Percentiles rank a stretch among this genome's conserved stretches.
These are phyloP conservation scores for Kryptopterus vitreolus DNA, from an alignment of 2,797 vertebrate genomes.

Conservation along the genomic window DNA sequence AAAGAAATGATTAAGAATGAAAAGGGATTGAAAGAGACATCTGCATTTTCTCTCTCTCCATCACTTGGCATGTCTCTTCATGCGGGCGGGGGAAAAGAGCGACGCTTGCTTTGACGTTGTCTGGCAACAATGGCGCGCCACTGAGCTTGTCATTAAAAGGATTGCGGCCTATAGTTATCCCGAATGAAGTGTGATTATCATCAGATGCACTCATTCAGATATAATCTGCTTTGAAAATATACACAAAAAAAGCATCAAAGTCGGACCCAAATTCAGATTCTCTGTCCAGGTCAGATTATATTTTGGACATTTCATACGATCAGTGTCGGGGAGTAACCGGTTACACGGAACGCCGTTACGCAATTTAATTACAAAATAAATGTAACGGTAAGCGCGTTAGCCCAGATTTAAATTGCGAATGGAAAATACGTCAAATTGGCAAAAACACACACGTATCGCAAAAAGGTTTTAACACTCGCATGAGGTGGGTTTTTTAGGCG, in stretches of 20 bases:
- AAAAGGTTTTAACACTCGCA: too few species aligned
- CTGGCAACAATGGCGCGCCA: not conserved
- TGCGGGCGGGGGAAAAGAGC: not conserved
- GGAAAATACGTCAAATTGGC: too few species aligned
- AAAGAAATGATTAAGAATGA: not conserved
- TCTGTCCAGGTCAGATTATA: conserved; percentile 6
- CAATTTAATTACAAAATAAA: too few species aligned
- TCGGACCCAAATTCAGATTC: conserved; percentile 6
- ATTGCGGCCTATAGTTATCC: not conserved
- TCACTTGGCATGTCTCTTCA: not conserved
- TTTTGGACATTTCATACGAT: conserved; percentile 17
- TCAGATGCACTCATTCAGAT: not conserved
- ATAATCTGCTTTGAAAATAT: not conserved
- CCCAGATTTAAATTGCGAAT: too few species aligned
- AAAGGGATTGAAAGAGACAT: not conserved
- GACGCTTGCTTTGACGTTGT: not conserved
- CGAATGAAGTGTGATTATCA: conserved; percentile 3
- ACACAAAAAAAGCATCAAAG: conserved; percentile 20
- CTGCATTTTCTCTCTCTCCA: not conserved
- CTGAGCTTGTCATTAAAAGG: not conserved
- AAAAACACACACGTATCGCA: too few species aligned
- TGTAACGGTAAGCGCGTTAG: too few species aligned
- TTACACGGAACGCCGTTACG: too few species aligned
- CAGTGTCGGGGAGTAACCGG: too few species aligned
- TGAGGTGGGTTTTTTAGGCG: too few species aligned